These are phyloP conservation scores for Amaurobius ferox DNA, from an alignment of 2,888 invertebrate species.

Conservation along the genomic window DNA sequence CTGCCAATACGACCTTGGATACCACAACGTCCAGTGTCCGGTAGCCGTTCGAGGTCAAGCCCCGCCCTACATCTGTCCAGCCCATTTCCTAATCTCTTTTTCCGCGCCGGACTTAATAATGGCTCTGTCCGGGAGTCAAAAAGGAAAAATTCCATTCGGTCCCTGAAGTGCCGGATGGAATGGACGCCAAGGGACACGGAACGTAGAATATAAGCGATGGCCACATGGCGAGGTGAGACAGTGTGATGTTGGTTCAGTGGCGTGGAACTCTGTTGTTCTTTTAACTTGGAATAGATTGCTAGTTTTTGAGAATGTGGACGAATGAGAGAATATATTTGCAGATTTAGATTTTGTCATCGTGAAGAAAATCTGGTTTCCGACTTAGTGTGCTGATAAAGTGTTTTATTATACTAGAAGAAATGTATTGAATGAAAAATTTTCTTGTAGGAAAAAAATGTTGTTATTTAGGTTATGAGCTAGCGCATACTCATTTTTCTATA, in stretches of 20 bases:
- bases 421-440: no score
- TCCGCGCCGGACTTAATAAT: slow-evolving; percentile 26
- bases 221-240: background rate
- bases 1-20: slow-evolving; percentile 59
- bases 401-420: no score
- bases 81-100: slow-evolving; percentile 66
- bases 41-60: slow-evolving; percentile 60
- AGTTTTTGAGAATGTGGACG: no score
- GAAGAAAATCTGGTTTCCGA: no score
- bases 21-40: slow-evolving; percentile 32
- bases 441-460: no score
- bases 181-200: slow-evolving; percentile 17
- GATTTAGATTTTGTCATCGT: no score
- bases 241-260: background rate
- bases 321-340: no score
- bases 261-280: background rate
- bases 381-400: no score
- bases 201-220: background rate
- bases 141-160: slow-evolving; percentile 33
- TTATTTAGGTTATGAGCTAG: no score
- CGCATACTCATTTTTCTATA: no score
- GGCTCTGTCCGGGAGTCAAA: background rate
- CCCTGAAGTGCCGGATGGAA: slow-evolving; percentile 26
- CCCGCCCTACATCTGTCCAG: slow-evolving; percentile 61
- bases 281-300: no score